Base-by-base conservation (phyloP, 64 coral and sea anemone species). In the Platygyra sinensis region DNA sequence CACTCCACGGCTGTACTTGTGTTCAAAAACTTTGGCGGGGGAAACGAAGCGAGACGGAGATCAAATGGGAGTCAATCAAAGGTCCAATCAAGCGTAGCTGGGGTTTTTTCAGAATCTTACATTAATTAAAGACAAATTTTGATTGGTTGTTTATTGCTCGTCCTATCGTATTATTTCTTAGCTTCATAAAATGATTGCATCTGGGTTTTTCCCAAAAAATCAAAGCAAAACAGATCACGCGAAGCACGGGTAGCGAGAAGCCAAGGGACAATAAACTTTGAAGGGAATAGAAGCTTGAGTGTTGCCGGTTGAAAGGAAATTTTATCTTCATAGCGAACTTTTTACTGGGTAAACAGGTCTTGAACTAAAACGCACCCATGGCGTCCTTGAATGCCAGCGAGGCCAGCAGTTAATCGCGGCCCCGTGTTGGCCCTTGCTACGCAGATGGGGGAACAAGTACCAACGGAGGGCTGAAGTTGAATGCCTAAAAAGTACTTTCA, bases 381-480 rank as follows among this genome's bases (percentile, higher is more conserved):
- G 97, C 97, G n/a, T n/a, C n/a, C n/a, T n/a, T 42, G 97, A 99
- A n/a, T n/a, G n/a, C n/a, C n/a, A 91, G 97, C 97, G 59, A 93
- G 97, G 73, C 87, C 91, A 75, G 97, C 97, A 55, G 94, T 99
- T n/a, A n/a, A 5, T 91, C 97, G 13, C 95, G 91, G 61, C 94
- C 93, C n/a, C 87, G 96, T 73, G 97, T 99, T 17, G 86, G 84
- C 46, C 64, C n/a, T n/a, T 95, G 60, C 88, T n/a, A 99, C 60
- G 91, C 88, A 19, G 85, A 93, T n/a, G n/a, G n/a, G 74, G 97
- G 97, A 39, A 99, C 97, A 60, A 95, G 97, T 24, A 86, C n/a
- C 77, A 55, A 90, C 91, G 79, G 97, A 99, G 89, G 97, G 87
- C 54, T n/a, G 94, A 99, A 90, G 74, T 93, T 50, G 97, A 99